These are phyloP conservation scores for Sapayoa aenigma DNA, from an alignment of 2,113 vertebrate genomes.

Conservation along the genomic window DNA sequence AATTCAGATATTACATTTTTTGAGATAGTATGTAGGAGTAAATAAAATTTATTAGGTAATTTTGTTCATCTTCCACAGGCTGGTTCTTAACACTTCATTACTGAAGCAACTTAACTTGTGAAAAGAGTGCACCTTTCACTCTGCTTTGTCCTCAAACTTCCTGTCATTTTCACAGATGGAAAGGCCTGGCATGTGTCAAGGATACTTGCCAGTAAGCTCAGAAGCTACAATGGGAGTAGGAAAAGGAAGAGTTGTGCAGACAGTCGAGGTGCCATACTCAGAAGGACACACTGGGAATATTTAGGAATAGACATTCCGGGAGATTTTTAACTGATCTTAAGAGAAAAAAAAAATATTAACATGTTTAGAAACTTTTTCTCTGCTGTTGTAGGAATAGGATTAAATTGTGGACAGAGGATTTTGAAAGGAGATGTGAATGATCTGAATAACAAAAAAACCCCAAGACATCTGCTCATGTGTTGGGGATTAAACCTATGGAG, in stretches of 20 bases:
- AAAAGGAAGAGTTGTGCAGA: not conserved
- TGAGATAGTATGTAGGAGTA: accelerated
- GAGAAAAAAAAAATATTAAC: not conserved
- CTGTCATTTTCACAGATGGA: not conserved
- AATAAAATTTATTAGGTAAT: not conserved
- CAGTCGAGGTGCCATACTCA: not conserved
- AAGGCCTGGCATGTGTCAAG: not conserved
- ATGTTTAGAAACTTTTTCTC: not conserved
- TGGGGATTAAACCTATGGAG: not conserved
- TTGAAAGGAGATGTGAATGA: not conserved
- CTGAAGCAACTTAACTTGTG: not conserved
- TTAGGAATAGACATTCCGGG: not conserved
- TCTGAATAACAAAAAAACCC: not conserved
- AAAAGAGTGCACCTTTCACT: not conserved
- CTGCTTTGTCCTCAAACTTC: not conserved
- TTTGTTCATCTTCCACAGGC: not conserved
- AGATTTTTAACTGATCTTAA: not conserved
- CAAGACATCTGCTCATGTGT: not conserved
- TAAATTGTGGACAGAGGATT: not conserved
- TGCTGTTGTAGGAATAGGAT: not conserved
- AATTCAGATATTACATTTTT: not conserved
- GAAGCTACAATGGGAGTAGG: not conserved
- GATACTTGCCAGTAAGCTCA: not conserved
- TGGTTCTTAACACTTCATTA: not conserved
- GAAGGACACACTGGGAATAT: not conserved